Conservation (phyloP, 2,797 vertebrate genomes). For the Streptopelia turtur region DNA sequence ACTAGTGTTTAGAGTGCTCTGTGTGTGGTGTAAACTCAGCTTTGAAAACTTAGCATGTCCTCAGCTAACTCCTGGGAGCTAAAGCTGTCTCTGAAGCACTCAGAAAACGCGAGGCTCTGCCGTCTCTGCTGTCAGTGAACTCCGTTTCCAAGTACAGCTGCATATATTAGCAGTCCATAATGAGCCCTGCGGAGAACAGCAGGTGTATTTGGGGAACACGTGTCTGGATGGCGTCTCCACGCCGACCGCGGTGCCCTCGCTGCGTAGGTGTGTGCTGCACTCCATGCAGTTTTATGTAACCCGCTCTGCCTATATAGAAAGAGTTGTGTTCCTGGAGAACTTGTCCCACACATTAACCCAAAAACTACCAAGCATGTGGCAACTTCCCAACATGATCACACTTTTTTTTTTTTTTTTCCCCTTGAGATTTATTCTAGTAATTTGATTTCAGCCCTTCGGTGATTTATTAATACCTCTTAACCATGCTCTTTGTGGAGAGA, state of each 20-base stretch:
- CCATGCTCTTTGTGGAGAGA: neutral
- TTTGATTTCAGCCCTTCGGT: neutral
- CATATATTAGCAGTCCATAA: neutral
- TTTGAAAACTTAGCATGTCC: neutral
- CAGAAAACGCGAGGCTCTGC: neutral
- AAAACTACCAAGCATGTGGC: neutral
- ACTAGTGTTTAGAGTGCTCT: neutral
- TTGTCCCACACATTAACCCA: neutral
- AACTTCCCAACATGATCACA: accelerated
- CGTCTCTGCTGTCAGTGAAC: neutral
- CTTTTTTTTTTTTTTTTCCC: no score
- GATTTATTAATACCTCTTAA: neutral
- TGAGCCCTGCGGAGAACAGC: neutral
- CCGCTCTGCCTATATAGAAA: accelerated
- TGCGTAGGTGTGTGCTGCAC: neutral
- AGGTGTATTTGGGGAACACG: neutral
- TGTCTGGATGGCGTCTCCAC: neutral
- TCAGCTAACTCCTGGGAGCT: neutral
- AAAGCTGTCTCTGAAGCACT: neutral
- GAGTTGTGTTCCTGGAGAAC: neutral
- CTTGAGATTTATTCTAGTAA: neutral
- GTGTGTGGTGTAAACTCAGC: neutral
- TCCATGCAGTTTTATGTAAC: neutral
- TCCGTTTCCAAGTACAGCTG: neutral
- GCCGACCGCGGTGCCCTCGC: neutral